phyloP scores from a whole-genome alignment of 1,140 invertebrate species.

The Chymomyza costata region DNA sequence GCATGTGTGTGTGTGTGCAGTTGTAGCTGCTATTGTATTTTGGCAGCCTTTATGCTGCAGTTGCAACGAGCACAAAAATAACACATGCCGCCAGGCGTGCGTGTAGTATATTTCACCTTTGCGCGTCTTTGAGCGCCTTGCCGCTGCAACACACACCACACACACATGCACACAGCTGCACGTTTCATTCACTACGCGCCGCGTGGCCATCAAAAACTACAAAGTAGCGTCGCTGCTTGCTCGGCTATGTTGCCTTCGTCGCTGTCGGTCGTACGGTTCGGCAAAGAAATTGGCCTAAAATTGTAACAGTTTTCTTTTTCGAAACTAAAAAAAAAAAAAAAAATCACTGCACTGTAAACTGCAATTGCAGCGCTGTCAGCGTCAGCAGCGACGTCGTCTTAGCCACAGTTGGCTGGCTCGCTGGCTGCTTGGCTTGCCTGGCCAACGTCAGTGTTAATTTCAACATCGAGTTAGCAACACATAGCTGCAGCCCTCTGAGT shows the following conservation, averaged over 20 bases:
- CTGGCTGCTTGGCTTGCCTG: constrained; percentile 43
- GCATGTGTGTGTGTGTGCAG: background rate
- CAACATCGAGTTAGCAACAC: constrained; percentile 63
- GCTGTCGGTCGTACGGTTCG: constrained; percentile 45
- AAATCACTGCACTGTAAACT: constrained; percentile 9
- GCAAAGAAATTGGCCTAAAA: constrained; percentile 64
- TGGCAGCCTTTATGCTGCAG: constrained; percentile 45
- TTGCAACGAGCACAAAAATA: constrained; percentile 58
- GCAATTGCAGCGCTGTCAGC: constrained; percentile 17
- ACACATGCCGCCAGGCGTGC: constrained; percentile 33
- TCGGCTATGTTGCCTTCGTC: constrained; percentile 4
- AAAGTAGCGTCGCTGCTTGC: constrained; percentile 17
- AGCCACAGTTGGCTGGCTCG: constrained; percentile 24
- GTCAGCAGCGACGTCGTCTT: constrained; percentile 42
- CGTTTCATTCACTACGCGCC: constrained; percentile 47
- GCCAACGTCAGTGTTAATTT: constrained; percentile 69
- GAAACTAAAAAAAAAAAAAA: constrained; percentile 12
- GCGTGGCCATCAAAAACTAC: constrained; percentile 57
- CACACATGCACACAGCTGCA: constrained; percentile 27
- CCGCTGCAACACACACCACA: constrained; percentile 10
- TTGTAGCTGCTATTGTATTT: constrained; percentile 8
- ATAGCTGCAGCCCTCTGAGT: constrained; percentile 16
- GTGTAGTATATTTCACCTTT: constrained; percentile 73
- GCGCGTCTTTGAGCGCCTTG: constrained; percentile 58
- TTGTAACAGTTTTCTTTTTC: constrained; percentile 62